Evolutionary conservation across 1,140 invertebrate genomes (phyloP).

Genomic region (Metopolophium dirhodum): DNA sequence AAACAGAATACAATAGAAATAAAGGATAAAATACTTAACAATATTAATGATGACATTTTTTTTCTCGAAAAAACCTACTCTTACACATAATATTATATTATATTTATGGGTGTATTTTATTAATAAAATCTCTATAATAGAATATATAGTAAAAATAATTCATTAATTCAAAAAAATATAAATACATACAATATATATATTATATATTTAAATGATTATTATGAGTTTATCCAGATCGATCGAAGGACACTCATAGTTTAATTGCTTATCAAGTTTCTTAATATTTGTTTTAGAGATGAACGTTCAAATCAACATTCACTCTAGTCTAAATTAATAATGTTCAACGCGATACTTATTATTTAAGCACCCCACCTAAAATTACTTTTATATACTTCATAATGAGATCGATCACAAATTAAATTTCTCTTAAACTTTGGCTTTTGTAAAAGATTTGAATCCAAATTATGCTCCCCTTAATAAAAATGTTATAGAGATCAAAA

Average conservation of each 20-base stretch:
- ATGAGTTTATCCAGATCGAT: slow-evolving; percentile 38
- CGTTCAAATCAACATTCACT: slow-evolving; percentile 10
- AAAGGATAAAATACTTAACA: slow-evolving; percentile 50
- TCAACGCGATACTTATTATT: slow-evolving; percentile 44
- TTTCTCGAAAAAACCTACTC: slow-evolving; percentile 24
- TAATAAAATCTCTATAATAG: slow-evolving; percentile 55
- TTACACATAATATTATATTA: not conserved
- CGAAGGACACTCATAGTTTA: slow-evolving; percentile 38
- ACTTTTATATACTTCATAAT: slow-evolving; percentile 42
- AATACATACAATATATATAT: slow-evolving; percentile 39
- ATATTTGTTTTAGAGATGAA: slow-evolving; percentile 40
- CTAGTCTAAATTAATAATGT: slow-evolving; percentile 5
- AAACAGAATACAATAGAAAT: slow-evolving; percentile 34
- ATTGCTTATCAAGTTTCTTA: slow-evolving; percentile 52
- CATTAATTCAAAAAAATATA: slow-evolving; percentile 56
- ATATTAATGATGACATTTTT: slow-evolving; percentile 39
- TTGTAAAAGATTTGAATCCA: slow-evolving; percentile 54
- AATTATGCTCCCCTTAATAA: slow-evolving; percentile 41
- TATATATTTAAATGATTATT: slow-evolving; percentile 24
- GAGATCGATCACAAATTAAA: slow-evolving; percentile 51
- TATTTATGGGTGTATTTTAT: slow-evolving; percentile 16
- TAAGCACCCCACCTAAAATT: slow-evolving; percentile 52
- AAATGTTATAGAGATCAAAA: slow-evolving; percentile 52
- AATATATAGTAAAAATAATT: slow-evolving; percentile 57
- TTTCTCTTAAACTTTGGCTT: slow-evolving; percentile 51